These are phyloP conservation scores for Odontesthes bonariensis DNA, from an alignment of 2,113 vertebrate species.

Conservation along the genomic window DNA sequence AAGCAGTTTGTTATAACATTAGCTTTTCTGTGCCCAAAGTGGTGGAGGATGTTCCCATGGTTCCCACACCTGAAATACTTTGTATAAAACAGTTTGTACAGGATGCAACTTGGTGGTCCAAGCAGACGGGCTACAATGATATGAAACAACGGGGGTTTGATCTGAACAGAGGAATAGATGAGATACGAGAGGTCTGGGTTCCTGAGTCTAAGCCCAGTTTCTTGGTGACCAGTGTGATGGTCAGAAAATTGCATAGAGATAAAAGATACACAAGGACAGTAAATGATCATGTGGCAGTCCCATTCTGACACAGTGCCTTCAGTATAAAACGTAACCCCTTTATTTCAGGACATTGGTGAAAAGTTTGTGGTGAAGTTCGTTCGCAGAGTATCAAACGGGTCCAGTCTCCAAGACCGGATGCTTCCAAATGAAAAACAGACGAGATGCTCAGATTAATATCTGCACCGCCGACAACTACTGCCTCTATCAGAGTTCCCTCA, in stretches of 20 bases:
- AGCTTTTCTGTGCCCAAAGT: slow-evolving; percentile 61
- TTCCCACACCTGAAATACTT: slow-evolving; percentile 68
- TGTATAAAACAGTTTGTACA: slow-evolving; percentile 76
- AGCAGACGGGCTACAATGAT: slow-evolving; percentile 15
- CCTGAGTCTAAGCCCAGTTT: slow-evolving; percentile 76
- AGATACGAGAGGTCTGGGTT: slow-evolving; percentile 56
- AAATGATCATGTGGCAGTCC: slow-evolving; percentile 52
- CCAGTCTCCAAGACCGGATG: slow-evolving; percentile 20
- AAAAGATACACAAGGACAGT: slow-evolving; percentile 45
- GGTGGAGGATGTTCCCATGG: slow-evolving; percentile 69
- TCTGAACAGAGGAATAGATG: slow-evolving; percentile 18
- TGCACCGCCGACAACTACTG: slow-evolving; percentile 43
- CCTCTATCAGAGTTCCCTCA: slow-evolving; percentile 5
- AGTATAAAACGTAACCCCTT: slow-evolving; percentile 56
- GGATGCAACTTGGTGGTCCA: slow-evolving; percentile 47
- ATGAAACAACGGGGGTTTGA: slow-evolving; percentile 13
- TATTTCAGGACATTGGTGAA: slow-evolving; percentile 51
- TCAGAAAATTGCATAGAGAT: slow-evolving; percentile 85
- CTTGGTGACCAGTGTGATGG: slow-evolving; percentile 64
- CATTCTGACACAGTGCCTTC: slow-evolving; percentile 60
- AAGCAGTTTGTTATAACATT: slow-evolving; percentile 68
- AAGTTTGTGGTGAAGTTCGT: slow-evolving; percentile 25
- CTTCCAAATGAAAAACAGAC: slow-evolving; percentile 27
- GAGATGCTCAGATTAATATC: slow-evolving; percentile 46
- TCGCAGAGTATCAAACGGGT: slow-evolving; percentile 27